Percentiles rank a stretch among this genome's conserved stretches.
Conservation (phyloP, 2,797 vertebrate species). For the Cuniculus paca region DNA sequence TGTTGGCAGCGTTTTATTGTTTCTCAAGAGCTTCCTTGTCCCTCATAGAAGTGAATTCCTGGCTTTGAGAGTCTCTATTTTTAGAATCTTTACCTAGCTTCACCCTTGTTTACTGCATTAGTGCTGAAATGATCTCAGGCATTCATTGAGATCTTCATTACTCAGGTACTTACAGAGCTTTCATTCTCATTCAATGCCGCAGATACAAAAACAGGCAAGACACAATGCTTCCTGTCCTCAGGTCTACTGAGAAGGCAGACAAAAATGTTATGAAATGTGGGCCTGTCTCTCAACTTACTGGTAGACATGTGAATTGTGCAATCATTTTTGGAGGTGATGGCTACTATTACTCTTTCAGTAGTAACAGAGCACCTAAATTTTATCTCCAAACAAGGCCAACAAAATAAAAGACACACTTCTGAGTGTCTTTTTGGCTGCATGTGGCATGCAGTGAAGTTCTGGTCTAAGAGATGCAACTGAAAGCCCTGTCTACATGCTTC, state of each 20-base stretch:
- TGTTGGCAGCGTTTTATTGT: neutral
- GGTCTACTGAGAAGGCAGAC: neutral
- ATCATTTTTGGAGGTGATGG: neutral
- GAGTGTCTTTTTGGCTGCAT: neutral
- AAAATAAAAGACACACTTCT: constrained; percentile 38
- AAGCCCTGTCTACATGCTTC: neutral
- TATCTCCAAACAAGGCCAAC: neutral
- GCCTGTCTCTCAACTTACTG: neutral
- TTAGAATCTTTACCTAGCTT: neutral
- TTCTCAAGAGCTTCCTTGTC: neutral
- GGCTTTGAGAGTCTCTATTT: constrained; percentile 53
- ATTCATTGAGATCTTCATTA: constrained; percentile 45
- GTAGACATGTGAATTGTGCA: neutral
- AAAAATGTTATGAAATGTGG: neutral
- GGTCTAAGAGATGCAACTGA: neutral
- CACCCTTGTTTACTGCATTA: constrained; percentile 4
- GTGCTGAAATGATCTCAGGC: neutral
- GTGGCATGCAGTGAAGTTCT: neutral
- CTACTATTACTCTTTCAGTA: neutral
- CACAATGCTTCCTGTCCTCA: neutral
- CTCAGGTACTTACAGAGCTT: constrained; percentile 58
- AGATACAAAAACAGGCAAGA: constrained; percentile 28
- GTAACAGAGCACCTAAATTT: neutral
- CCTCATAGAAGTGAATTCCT: neutral
- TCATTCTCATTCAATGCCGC: neutral